Evolutionary conservation across 1,140 invertebrate genomes (phyloP).

Genomic region (Formica exsecta): DNA sequence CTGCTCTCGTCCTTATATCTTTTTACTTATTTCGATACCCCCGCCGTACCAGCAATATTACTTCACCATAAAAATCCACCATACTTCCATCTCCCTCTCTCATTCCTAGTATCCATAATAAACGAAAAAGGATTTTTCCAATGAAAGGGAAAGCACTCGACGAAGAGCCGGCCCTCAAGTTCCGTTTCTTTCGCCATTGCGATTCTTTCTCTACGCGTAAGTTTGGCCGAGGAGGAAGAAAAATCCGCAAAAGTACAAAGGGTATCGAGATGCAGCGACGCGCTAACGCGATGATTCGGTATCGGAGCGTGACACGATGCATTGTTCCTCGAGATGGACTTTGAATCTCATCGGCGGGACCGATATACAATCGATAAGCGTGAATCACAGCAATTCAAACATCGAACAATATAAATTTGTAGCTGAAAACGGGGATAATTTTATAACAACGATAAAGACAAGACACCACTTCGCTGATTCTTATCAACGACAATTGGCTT

Average conservation of each 20-base stretch:
- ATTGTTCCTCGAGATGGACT: neutral
- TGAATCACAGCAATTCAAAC: neutral
- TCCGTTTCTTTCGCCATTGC: slow-evolving; percentile 29
- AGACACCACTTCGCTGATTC: neutral
- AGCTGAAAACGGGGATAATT: slow-evolving; percentile 22
- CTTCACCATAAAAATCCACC: slow-evolving; percentile 3
- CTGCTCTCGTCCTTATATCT: slow-evolving; percentile 30
- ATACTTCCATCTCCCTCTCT: slow-evolving; percentile 40
- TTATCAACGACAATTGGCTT: neutral
- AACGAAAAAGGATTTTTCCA: slow-evolving; percentile 35
- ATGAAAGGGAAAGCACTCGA: slow-evolving; percentile 64
- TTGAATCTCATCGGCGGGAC: neutral
- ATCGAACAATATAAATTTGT: neutral
- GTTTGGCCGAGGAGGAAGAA: neutral
- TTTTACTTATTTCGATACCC: slow-evolving; percentile 1
- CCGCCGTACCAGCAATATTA: neutral
- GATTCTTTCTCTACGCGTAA: slow-evolving; percentile 17
- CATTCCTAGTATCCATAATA: slow-evolving; percentile 46
- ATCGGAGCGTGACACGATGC: neutral
- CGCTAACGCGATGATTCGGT: neutral
- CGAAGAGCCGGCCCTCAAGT: slow-evolving; percentile 54
- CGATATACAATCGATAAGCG: neutral
- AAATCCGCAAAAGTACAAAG: slow-evolving; percentile 5
- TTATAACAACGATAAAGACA: neutral
- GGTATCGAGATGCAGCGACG: neutral